These are phyloP conservation scores for Coilia nasus DNA, from an alignment of 2,797 vertebrate species.

Conservation along the genomic window DNA sequence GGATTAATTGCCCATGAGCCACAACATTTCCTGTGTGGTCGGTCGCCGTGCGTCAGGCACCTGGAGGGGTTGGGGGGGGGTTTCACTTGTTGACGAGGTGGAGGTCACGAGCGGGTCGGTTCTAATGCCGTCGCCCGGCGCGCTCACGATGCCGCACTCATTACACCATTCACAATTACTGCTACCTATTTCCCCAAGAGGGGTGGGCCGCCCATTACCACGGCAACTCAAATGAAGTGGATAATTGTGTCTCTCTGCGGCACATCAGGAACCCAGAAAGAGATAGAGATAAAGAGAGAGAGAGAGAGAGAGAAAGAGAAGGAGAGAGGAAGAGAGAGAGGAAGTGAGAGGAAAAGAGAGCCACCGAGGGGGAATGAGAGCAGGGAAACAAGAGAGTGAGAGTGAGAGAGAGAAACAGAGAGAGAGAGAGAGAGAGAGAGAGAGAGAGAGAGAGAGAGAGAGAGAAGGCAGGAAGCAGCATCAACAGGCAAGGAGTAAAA, in stretches of 20 bases:
- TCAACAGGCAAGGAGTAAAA: slow-evolving; percentile 45
- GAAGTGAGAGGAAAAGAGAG: slow-evolving; percentile 47
- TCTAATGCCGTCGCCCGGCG: slow-evolving; percentile 74
- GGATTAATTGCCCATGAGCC: slow-evolving; percentile 74
- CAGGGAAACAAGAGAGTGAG: slow-evolving; percentile 35
- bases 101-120: slow-evolving; percentile 71
- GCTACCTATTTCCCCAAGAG: slow-evolving; percentile 77
- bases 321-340: slow-evolving; percentile 47
- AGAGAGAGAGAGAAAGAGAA: slow-evolving; percentile 50
- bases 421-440: slow-evolving; percentile 25
- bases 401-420: slow-evolving; percentile 50
- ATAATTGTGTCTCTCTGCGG: slow-evolving; percentile 81
- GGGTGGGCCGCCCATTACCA: slow-evolving; percentile 78
- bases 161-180: slow-evolving; percentile 84
- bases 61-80: slow-evolving; percentile 36
- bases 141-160: slow-evolving; percentile 75
- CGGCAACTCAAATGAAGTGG: slow-evolving; percentile 83
- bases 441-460: no score
- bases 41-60: not conserved
- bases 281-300: slow-evolving; percentile 55
- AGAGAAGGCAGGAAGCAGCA: slow-evolving; percentile 32
- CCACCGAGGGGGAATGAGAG: slow-evolving; percentile 63
- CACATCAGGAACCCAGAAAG: slow-evolving; percentile 75
- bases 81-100: slow-evolving; percentile 72
- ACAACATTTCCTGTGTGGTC: slow-evolving; percentile 67